A percentile compares a stretch with the other conserved stretches of the same genome.
Conservation (phyloP, 1,140 invertebrate genomes). For the Alviniconcha marisindica region DNA sequence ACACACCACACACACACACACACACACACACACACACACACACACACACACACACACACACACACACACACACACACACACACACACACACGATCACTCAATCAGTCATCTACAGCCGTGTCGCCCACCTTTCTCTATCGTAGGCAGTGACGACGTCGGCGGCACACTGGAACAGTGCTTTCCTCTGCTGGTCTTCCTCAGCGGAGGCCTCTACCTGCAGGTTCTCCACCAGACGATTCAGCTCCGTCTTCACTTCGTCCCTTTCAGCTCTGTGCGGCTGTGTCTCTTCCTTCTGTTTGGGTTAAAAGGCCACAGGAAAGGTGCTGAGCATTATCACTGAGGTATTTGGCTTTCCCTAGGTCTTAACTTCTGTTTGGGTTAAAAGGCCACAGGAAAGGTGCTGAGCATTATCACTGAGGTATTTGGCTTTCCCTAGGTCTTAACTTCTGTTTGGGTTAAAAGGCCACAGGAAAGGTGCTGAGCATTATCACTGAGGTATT, state of each 20-base stretch:
- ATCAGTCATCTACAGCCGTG: no score
- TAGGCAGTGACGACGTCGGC: background rate
- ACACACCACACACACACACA: no score
- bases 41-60: background rate
- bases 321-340: no score
- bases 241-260: background rate
- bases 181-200: background rate
- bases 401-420: no score
- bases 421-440: no score
- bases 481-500: no score
- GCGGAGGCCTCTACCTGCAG: background rate
- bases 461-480: background rate
- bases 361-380: no score
- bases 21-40: background rate
- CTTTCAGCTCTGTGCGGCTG: constrained; percentile 6
- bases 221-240: background rate
- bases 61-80: background rate
- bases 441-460: constrained; percentile 6
- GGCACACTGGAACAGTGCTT: background rate
- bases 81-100: background rate
- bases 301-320: background rate
- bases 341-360: no score
- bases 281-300: background rate
- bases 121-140: background rate
- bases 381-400: background rate